Evolutionary conservation across 1,140 invertebrate species (phyloP).

Genomic region (Conus betulinus): DNA sequence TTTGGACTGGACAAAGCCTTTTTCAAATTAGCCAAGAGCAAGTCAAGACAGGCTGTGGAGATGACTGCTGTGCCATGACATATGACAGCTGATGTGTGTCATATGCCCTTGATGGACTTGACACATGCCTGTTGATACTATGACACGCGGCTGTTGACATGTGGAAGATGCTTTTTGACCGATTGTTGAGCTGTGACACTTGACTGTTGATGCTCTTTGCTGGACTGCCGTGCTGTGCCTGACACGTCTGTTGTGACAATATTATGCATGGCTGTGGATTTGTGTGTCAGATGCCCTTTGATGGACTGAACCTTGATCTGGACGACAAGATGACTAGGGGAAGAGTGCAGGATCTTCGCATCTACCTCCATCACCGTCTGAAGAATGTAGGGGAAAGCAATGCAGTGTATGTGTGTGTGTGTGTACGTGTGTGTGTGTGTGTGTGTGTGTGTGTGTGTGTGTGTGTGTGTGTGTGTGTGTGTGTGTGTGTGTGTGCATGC

Average conservation of each 20-base stretch:
- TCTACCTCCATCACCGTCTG: conserved; percentile 69
- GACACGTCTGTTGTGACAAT: neutral
- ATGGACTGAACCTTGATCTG: conserved; percentile 61
- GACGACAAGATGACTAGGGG: conserved; percentile 55
- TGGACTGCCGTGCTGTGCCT: no score
- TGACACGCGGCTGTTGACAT: neutral
- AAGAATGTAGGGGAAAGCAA: conserved; percentile 59
- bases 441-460: no score
- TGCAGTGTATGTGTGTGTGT: neutral
- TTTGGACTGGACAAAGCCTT: no score
- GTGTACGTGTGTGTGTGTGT: no score
- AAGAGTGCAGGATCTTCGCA: conserved; percentile 66
- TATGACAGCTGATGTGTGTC: no score
- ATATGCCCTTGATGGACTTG: no score
- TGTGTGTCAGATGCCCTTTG: conserved; percentile 54
- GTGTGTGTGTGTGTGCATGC: no score
- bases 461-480: no score
- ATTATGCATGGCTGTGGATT: neutral
- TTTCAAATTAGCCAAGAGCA: no score
- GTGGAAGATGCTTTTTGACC: conserved; percentile 60
- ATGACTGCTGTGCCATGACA: no score
- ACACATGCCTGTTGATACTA: neutral
- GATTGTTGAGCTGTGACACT: conserved; percentile 22
- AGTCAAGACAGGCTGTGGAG: no score
- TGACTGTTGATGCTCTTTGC: conserved; percentile 32